Evolutionary conservation across 2,797 vertebrate species (phyloP).

Genomic region (Gouania willdenowi): DNA sequence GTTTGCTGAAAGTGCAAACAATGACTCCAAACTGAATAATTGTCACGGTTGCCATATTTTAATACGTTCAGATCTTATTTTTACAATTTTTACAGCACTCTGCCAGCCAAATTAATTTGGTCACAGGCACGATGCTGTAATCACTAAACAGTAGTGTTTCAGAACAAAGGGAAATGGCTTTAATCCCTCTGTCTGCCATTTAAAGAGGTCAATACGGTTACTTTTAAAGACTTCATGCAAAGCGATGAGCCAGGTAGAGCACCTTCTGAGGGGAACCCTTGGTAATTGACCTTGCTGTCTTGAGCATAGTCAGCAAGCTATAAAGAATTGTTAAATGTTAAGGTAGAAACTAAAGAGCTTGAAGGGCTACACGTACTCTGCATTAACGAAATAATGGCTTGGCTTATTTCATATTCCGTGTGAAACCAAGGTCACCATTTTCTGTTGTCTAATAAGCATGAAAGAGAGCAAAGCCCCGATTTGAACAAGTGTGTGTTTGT

Average conservation of each 20-base stretch:
- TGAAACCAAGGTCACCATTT: slow-evolving; percentile 78
- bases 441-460: slow-evolving; percentile 67
- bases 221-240: slow-evolving; percentile 56
- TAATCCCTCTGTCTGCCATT: slow-evolving; percentile 47
- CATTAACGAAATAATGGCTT: slow-evolving; percentile 76
- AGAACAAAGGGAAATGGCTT: slow-evolving; percentile 52
- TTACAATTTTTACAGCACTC: slow-evolving; percentile 32
- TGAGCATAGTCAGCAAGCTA: slow-evolving; percentile 78
- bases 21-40: no score
- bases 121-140: slow-evolving; percentile 19
- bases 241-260: slow-evolving; percentile 66
- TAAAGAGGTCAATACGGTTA: slow-evolving; percentile 54
- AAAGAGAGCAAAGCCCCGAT: slow-evolving; percentile 15
- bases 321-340: slow-evolving; percentile 79
- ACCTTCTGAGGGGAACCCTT: slow-evolving; percentile 54
- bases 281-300: slow-evolving; percentile 78
- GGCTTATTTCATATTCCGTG: slow-evolving; percentile 76
- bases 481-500: slow-evolving; percentile 2
- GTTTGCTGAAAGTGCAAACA: slow-evolving; percentile 20
- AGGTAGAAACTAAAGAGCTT: slow-evolving; percentile 73
- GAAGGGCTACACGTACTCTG: slow-evolving; percentile 66
- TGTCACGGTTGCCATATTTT: slow-evolving; percentile 61
- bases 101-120: slow-evolving; percentile 24
- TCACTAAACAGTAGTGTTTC: slow-evolving; percentile 40
- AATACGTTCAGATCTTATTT: slow-evolving; percentile 37